Percentiles rank a stretch among this genome's conserved stretches.
Conservation (phyloP, 2,888 invertebrate genomes). For the Anoplius nigerrimus region DNA sequence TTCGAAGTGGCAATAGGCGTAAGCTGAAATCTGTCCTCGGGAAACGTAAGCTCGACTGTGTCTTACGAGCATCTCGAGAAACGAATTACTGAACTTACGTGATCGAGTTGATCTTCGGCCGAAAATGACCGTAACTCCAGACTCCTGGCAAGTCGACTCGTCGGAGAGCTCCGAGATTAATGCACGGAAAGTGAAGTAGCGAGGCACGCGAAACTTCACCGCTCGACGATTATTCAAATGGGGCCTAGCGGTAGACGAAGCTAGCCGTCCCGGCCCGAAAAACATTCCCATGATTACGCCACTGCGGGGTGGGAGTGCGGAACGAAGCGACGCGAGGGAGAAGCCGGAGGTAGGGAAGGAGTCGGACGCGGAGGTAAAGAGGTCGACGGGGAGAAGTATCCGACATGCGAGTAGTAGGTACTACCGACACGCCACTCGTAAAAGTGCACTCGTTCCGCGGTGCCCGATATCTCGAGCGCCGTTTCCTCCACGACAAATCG, state of each 20-base stretch:
- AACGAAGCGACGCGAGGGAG: constrained; percentile 18
- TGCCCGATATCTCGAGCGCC: constrained; percentile 51
- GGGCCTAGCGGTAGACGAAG: too few relatives aligned
- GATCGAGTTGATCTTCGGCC: too few relatives aligned
- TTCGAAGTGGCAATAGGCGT: background rate
- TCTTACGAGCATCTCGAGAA: too few relatives aligned
- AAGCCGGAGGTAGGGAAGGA: constrained; percentile 23
- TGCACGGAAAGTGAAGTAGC: too few relatives aligned
- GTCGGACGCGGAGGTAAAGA: constrained; percentile 48
- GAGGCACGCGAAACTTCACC: too few relatives aligned
- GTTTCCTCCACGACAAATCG: constrained; percentile 26
- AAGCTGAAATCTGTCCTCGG: background rate
- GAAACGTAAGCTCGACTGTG: too few relatives aligned
- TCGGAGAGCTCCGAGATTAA: too few relatives aligned
- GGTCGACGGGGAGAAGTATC: constrained; percentile 41
- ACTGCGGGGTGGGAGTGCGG: background rate
- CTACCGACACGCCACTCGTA: constrained; percentile 65
- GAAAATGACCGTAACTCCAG: too few relatives aligned
- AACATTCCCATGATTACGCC: constrained; percentile 13
- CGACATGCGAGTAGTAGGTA: constrained; percentile 57
- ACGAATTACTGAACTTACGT: too few relatives aligned
- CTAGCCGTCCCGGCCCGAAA: too few relatives aligned
- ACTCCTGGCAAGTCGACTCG: too few relatives aligned
- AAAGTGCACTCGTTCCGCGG: constrained; percentile 55
- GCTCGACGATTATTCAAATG: too few relatives aligned